Percentiles rank a stretch among this genome's conserved stretches.
phyloP scores from a whole-genome alignment of 2,888 invertebrate species.

The Folsomia candida region DNA sequence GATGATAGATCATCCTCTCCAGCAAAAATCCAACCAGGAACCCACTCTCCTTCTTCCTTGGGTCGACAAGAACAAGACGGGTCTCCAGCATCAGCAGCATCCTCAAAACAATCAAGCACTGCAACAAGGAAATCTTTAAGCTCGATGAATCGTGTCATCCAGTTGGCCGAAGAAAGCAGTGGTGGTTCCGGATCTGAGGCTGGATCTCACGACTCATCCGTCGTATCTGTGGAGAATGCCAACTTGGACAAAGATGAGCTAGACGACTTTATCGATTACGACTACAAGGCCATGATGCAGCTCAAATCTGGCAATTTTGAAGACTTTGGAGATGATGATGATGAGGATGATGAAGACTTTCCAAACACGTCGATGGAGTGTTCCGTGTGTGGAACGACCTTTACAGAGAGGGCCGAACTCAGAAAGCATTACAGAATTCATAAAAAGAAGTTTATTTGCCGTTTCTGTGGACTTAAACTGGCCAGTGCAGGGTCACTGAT shows the following conservation, averaged over 20 bases:
- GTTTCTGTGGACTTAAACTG: conserved; percentile 36
- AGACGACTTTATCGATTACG: not conserved
- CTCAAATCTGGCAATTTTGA: not conserved
- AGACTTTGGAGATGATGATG: conserved; percentile 1
- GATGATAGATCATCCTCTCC: no score
- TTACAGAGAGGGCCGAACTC: not conserved
- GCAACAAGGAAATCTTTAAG: not conserved
- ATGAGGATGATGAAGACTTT: not conserved
- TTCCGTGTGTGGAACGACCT: not conserved
- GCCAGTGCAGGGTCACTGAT: conserved; percentile 34
- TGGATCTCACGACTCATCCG: not conserved
- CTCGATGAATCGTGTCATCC: not conserved
- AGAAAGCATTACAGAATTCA: conserved; percentile 29
- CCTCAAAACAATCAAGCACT: not conserved
- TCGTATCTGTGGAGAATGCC: no score
- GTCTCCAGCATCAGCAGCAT: not conserved
- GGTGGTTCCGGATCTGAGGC: not conserved
- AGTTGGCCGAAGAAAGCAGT: not conserved
- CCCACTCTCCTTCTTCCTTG: no score
- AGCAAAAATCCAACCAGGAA: no score
- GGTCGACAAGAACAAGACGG: not conserved
- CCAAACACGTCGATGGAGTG: not conserved
- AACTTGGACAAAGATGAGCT: not conserved
- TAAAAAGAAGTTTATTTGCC: conserved; percentile 26
- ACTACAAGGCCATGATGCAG: conserved; percentile 1